A percentile compares a stretch with the other conserved stretches of the same genome.
Conservation (phyloP, 2,888 invertebrate species). For the Phragmatobia fuliginosa region DNA sequence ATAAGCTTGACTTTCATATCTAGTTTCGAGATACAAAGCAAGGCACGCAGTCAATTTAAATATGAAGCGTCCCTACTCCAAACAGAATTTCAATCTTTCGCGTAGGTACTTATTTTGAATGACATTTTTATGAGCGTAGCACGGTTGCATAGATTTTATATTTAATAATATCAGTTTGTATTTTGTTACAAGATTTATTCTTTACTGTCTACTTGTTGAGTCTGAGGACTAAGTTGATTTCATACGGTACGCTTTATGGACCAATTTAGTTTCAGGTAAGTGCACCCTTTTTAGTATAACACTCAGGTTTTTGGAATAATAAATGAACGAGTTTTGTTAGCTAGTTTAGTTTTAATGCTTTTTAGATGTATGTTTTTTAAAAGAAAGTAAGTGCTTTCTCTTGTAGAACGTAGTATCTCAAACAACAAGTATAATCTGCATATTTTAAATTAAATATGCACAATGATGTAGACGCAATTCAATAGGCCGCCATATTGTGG, state of each 20-base stretch:
- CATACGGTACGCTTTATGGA: not conserved
- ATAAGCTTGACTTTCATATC: conserved; percentile 16
- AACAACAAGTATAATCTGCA: too few relatives aligned
- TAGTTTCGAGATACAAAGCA: conserved; percentile 20
- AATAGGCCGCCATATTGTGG: too few relatives aligned
- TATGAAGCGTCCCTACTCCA: conserved; percentile 23
- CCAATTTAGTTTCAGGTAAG: not conserved
- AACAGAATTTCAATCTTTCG: conserved; percentile 44
- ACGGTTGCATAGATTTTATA: conserved; percentile 26
- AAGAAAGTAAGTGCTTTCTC: not conserved
- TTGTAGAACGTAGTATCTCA: too few relatives aligned
- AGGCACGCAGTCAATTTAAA: conserved; percentile 35
- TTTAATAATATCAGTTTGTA: conserved; percentile 28
- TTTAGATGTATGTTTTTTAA: not conserved
- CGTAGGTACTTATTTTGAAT: conserved; percentile 17
- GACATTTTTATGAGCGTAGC: conserved; percentile 29
- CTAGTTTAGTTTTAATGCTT: not conserved
- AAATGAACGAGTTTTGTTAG: not conserved
- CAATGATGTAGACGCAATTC: too few relatives aligned
- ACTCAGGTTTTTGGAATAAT: not conserved
- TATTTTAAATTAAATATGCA: too few relatives aligned
- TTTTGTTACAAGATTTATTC: conserved; percentile 12
- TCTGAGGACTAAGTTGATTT: not conserved
- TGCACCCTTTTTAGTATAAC: not conserved
- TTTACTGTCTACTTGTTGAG: conserved; percentile 13